Base-by-base conservation (phyloP, 2,797 vertebrate genomes). In the Cynopterus sphinx region DNA sequence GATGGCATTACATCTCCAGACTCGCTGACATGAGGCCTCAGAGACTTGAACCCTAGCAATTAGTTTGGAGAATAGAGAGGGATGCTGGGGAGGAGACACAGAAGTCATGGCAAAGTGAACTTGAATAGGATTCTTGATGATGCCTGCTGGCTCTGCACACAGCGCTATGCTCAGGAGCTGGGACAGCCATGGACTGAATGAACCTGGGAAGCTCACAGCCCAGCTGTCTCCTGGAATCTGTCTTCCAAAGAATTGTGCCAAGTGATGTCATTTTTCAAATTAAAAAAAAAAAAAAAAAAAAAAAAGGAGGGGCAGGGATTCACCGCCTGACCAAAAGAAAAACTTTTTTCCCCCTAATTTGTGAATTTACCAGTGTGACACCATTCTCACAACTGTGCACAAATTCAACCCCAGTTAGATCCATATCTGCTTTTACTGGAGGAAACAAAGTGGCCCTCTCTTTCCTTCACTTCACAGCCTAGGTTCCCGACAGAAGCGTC, bases 181-280 rank as follows among this genome's bases (percentile, higher is more conserved):
- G 41, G 28, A 24, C 0, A 1, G 55, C 65, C 0, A 0, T 24
- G 11, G 83, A 21, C 39, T 24, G 9, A 2, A 6, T 17, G 59
- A 49, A 49, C 68, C 4, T 0, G 16, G 7, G 51, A 63, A 11
- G 33, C 33, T 78, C 31, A 41, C 49, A 19, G 22, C n/a, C 57
- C 75, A 84, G 15, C 21, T 12, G 36, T 49, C 85, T 36, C 26
- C 24, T 31, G 3, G 57, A 43, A 17, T 28, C 61, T 63, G 9
- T 33, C 68, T 57, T 82, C 65, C 53, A 36, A 53, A 90, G 49
- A 88, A 36, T 0, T 59, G 41, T 17, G 41, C 39, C 41, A 78
- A 65, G 36, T 36, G 24, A 71, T 5, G 2, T 8, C 31, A 53
- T 83, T 90, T 68, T 65, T 39, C 9, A 82, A 6, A 51, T 63